Percentiles rank a stretch among this genome's conserved stretches.
Evolutionary conservation across 2,113 vertebrate genomes (phyloP).

Genomic region (Crotophaga sulcirostris): DNA sequence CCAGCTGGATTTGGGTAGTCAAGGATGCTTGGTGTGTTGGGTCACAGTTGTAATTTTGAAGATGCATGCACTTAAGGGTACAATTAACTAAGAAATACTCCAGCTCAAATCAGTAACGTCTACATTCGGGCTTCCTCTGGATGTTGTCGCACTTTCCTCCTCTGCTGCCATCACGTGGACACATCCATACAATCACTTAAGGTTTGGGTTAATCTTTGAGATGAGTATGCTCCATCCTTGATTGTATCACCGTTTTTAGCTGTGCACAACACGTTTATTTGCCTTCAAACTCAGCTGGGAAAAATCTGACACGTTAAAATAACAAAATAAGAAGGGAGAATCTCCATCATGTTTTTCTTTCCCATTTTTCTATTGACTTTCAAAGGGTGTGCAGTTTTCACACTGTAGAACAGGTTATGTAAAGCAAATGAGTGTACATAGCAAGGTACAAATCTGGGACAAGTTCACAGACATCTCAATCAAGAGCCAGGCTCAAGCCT

Average conservation of each 20-base stretch:
- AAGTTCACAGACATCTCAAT: not conserved
- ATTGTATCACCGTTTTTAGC: not conserved
- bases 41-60: not conserved
- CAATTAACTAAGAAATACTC: not conserved
- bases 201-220: not conserved
- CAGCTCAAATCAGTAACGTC: not conserved
- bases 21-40: fast-evolving
- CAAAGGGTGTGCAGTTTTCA: not conserved
- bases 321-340: not conserved
- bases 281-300: not conserved
- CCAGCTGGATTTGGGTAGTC: not conserved
- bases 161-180: constrained; percentile 76
- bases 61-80: too few relatives aligned
- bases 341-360: not conserved
- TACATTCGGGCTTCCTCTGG: fast-evolving
- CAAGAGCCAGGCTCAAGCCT: not conserved
- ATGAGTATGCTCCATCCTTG: not conserved
- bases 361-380: not conserved
- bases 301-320: not conserved
- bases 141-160: constrained; percentile 43
- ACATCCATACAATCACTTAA: not conserved
- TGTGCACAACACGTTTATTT: not conserved
- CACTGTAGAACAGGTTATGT: not conserved
- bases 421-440: not conserved
- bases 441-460: not conserved